Base-by-base conservation (phyloP, 2,888 invertebrate species). In the Adelognathus sp. region DNA sequence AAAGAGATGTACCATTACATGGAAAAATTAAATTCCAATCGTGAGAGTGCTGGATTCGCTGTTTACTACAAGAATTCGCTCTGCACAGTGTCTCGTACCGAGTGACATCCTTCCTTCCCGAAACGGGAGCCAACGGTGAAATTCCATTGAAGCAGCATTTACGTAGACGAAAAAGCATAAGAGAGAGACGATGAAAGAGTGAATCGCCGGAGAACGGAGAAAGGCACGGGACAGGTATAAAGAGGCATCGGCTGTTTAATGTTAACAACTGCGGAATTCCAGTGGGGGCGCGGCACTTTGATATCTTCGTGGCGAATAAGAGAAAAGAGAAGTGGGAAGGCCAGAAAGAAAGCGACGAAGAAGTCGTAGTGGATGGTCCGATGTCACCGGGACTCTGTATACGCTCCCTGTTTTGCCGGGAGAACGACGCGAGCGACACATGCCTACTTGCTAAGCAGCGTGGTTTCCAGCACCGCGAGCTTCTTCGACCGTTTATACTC, bases 191-290 rank as follows among this genome's bases (percentile, higher is more conserved):
- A 39, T 33, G 9, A 60, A 67, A 66, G 52, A 44, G 41, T 60
- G 56, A 69, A 64, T 58, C 14, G 41, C 14, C 7, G 44, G 39
- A 72, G 71, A 41, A 71, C 46, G 54, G 76, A n/a, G n/a, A 66
- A 74, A 77, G 76, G 82, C 67, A 77, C 79, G 80, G 82, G 81
- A 84, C 83, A 84, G 84, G 83, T 85, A 76, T 81, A 81, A 79
- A 74, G 77, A 79, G 81, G 83, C 81, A 86, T 86, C 83, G n/a
- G 81, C 83, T 84, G 83, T 84, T 87, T 84, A 87, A 86, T 88
- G 87, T 88, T 88, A 87, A 87, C 87, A 87, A 88, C 85, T 85
- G 82, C 79, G 83, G 86, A 85, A 87, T 87, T 88, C 87, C 86
- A 81, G 82, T 76, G 82, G 81, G 79, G 85, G 81, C 50, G 80